Evolutionary conservation across 1,140 invertebrate genomes (phyloP), one percentile per base, ranked within the genome.

Genomic region (Solen grandis): DNA sequence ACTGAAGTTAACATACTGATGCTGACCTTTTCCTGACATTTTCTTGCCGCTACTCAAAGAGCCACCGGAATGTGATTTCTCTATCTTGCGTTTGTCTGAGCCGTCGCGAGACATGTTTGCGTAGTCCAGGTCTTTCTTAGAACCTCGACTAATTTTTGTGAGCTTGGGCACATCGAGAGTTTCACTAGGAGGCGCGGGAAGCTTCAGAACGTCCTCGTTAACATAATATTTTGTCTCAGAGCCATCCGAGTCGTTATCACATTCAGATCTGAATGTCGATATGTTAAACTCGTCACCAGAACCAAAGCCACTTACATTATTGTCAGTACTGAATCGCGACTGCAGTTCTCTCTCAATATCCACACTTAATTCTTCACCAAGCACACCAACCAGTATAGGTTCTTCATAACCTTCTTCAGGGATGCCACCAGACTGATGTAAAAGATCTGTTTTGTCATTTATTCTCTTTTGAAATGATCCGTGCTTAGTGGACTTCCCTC

Each of bases 181-280:
- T n/a, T n/a, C n/a, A n/a, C n/a, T n/a, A n/a, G n/a, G n/a, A n/a
- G n/a, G n/a, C n/a, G 31, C 50, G 8, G 22, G 1, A 29, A 38
- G 52, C 35, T 60, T 60, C 2, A 78, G 38, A 41, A 69, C 55
- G 54, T 60, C 62, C 46, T 78, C 75, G 69, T 78, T 78, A 2
- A 78, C 75, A 60, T 78, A 78, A 59, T 55, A 38, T 57, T 50
- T 33, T 2, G 75, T 66, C 27, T 78, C 75, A 10, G 75, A 69
- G 41, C 69, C 65, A 22, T 78, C 75, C 3, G 75, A 69, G 41
- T 46, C 41, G 8, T 10, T 19, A 19, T 19, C 19, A 19, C 8
- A 8, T 10, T 8, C 41, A 10, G 41, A 46, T 10, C 8, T 46
- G 41, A 10, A 8, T 46, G 41, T 10, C 19, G 8, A 10, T 46